These are phyloP conservation scores for Trididemnum clinides DNA, from an alignment of 23 tunicate species.

Conservation along the genomic window DNA sequence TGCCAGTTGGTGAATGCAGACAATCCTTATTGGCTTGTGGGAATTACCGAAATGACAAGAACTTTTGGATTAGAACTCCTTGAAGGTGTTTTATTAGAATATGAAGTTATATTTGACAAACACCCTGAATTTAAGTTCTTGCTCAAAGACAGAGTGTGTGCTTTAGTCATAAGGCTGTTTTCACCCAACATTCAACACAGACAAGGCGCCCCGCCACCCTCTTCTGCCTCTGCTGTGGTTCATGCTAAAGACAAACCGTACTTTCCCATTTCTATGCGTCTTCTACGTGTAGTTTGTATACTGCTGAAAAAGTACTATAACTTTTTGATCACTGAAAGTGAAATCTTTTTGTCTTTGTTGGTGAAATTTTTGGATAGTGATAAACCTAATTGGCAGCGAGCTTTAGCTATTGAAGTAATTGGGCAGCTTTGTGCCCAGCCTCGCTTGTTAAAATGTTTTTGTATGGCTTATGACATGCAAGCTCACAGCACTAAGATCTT, in stretches of 20 bases:
- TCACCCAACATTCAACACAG: conserved; percentile 95
- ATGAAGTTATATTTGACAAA: conserved; percentile 70
- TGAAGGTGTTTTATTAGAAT: conserved; percentile 75
- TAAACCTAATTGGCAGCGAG: conserved; percentile 93
- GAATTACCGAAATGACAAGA: conserved; percentile 89
- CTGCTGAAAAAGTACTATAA: conserved; percentile 78
- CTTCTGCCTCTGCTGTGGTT: conserved; percentile 42
- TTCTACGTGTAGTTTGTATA: conserved; percentile 79
- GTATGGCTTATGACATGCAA: conserved; percentile 88
- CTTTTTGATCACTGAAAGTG: conserved; percentile 89
- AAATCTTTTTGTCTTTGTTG: conserved; percentile 85
- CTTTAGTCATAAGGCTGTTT: conserved; percentile 81
- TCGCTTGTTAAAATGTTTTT: conserved; percentile 64
- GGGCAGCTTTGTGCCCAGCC: conserved; percentile 87
- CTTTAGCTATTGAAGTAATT: conserved; percentile 89
- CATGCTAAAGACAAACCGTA: conserved; percentile 76
- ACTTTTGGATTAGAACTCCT: conserved; percentile 91
- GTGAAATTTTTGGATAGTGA: conserved; percentile 88
- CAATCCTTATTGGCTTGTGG: conserved; percentile 84
- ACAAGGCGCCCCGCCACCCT: conserved; percentile 93
- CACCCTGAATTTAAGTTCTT: conserved; percentile 91
- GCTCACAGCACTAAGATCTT: conserved; percentile 72
- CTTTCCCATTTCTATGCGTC: conserved; percentile 83
- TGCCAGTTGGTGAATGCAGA: conserved; percentile 93
- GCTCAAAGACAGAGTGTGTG: conserved; percentile 93